Conservation (phyloP, 2,888 invertebrate species). For the Melanostoma mellinum region DNA sequence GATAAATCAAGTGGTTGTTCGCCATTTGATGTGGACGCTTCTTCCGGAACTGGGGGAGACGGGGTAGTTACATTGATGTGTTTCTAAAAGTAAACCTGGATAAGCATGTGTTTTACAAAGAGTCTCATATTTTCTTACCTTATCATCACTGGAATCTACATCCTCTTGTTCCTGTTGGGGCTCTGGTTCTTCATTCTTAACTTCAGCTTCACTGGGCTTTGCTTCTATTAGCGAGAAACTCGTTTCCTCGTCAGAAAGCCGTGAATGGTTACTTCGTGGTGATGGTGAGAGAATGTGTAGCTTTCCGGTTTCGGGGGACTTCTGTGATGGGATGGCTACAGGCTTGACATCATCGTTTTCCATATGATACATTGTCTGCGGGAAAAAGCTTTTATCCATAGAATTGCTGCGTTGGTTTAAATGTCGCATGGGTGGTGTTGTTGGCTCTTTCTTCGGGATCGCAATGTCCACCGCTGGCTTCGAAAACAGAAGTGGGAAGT, state of each 20-base stretch:
- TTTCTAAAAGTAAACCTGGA: conserved; percentile 75
- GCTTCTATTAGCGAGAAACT: conserved; percentile 72
- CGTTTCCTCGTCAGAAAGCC: conserved; percentile 74
- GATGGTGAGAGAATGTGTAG: conserved; percentile 36
- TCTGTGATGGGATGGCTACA: conserved; percentile 42
- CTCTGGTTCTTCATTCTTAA: conserved; percentile 63
- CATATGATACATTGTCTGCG: conserved; percentile 75
- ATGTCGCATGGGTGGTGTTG: conserved; percentile 83
- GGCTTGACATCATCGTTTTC: conserved; percentile 70
- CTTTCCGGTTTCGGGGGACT: conserved; percentile 48
- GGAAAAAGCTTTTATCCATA: conserved; percentile 63
- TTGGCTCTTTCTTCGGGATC: conserved; percentile 82
- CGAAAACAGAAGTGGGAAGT: conserved; percentile 84
- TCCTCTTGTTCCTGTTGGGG: conserved; percentile 75
- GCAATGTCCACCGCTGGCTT: conserved; percentile 83
- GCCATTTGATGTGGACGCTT: conserved; percentile 80
- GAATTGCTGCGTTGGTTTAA: conserved; percentile 49
- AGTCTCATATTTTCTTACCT: conserved; percentile 75
- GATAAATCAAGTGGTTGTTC: conserved; percentile 91
- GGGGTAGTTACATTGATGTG: conserved; percentile 80
- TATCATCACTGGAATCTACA: conserved; percentile 77
- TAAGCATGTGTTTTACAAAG: neutral
- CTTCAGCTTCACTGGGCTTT: conserved; percentile 59
- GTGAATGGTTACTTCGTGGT: conserved; percentile 66
- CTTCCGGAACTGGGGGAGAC: conserved; percentile 75